Base-by-base conservation (phyloP, 2,113 vertebrate species). In the Vidua chalybeata region DNA sequence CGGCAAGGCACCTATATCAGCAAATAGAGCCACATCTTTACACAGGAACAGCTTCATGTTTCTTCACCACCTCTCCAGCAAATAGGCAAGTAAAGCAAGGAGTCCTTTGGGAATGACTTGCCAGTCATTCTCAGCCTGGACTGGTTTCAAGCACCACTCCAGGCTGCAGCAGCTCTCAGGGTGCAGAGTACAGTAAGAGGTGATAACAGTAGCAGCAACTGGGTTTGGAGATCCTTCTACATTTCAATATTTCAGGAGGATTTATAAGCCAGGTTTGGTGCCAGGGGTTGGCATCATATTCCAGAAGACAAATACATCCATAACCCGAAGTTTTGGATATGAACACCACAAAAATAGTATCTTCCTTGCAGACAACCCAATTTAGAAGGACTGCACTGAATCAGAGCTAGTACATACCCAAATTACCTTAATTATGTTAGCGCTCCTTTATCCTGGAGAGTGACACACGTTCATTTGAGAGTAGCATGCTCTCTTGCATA, bases 141-240 rank as follows among this genome's bases (percentile, higher is more conserved):
- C 10, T 41, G 20, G 31, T 68, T 83, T 80, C 85, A 83, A 48
- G n/a, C 35, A 52, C 17, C 0, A 2, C 55, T 85, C n/a, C 41
- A 49, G 13, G 31, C 71, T 79, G 19, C 66, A 22, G 66, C 48
- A 59, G 52, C 77, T 71, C 66, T 37, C 46, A 17, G n/a, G 20
- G 45, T 8, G 0, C 18, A 51, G 20, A 43, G 6, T 5, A 8
- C 3, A 3, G 4, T 7, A 54, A 56, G 11, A 37, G 10, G 4
- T n/a, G 20, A 2, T 9, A 81, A 52, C 24, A 64, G 22, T 0
- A 51, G 48, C 58, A 88, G 37, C 1, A 1, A 48, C 0, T 31
- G 22, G 8, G 4, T 79, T 82, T n/a, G 19, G 26, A 75, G 19
- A 61, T 20, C 27, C 9, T 83, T 58, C 23, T 73, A 69, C 5